Evolutionary conservation across 2,113 vertebrate genomes (phyloP), one percentile per base, ranked within the genome.

Genomic region (Lagopus muta): DNA sequence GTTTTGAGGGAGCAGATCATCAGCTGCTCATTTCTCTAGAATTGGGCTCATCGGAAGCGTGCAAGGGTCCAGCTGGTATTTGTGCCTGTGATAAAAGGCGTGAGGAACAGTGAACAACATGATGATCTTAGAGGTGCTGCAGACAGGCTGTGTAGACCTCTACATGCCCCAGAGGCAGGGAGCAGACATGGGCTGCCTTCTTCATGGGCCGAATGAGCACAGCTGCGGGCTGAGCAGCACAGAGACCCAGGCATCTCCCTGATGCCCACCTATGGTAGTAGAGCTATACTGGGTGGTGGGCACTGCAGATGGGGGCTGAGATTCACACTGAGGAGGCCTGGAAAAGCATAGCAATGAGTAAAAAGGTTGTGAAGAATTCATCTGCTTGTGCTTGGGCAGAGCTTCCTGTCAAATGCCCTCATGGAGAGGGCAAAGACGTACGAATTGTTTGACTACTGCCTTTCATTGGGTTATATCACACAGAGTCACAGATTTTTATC

Each of bases 321-420:
- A 76, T 67, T 71, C 42, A 50, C 81, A 15, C 0, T 2, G 60
- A 89, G 72, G 79, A 80, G 48, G 42, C 58, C 75, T 73, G 72
- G 69, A 67, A 86, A 86, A 95, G 50, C 58, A 14, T 42, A 85
- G 82, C 50, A 66, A 27, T 81, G 64, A 30, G 50, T 74, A 40
- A 57, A 2, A 27, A 38, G 18, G 4, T 7, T 66, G 6, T 54
- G 55, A 73, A 71, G 75, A 62, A 93, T 54, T 64, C 9, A 16
- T 45, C 55, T 45, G 38, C 38, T 62, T 60, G 22, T 27, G 9
- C 38, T 82, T 76, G n/a, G 1, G 2, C 25, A 32, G 64, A 73
- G 45, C 27, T 91, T 14, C 6, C 42, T 57, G 40, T 48, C 1
- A 19, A 8, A 25, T 62, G 32, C 32, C 25, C 64, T 78, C 17